Conservation (phyloP, 2,888 invertebrate genomes). For the Phengaris arion region DNA sequence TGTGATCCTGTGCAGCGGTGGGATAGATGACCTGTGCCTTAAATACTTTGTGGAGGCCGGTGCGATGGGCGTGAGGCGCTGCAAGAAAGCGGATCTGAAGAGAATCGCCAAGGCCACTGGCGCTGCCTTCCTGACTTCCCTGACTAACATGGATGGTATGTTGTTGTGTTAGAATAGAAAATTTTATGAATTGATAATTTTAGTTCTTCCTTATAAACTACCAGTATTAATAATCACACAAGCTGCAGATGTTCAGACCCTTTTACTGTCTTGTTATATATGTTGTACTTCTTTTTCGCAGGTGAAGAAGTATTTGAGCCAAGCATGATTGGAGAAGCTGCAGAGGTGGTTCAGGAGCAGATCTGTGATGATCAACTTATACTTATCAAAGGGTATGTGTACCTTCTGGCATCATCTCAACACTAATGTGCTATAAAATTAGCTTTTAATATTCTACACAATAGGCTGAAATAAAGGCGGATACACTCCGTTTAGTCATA, state of each 20-base stretch:
- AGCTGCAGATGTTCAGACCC: background rate
- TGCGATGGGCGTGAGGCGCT: constrained; percentile 97
- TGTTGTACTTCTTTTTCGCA: constrained; percentile 41
- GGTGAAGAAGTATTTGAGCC: constrained; percentile 97
- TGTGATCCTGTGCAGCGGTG: constrained; percentile 95
- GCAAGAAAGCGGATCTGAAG: constrained; percentile 97
- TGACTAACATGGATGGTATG: constrained; percentile 97
- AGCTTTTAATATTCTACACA: no score
- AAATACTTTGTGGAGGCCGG: constrained; percentile 99
- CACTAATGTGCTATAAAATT: no score
- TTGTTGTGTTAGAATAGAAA: background rate
- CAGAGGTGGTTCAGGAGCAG: constrained; percentile 95
- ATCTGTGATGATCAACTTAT: constrained; percentile 99
- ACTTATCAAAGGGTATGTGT: constrained; percentile 91
- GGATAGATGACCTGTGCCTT: constrained; percentile 98
- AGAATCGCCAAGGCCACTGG: constrained; percentile 99
- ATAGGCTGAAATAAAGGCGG: no score
- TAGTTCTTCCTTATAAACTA: no score
- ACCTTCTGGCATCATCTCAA: background rate
- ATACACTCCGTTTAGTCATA: no score
- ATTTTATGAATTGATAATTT: no score
- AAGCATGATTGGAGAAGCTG: constrained; percentile 95
- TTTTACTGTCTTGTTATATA: no score
- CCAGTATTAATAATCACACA: no score
- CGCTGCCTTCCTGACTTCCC: constrained; percentile 92